Percentiles rank a stretch among this genome's conserved stretches.
phyloP scores from a whole-genome alignment of 1,140 invertebrate species.

The Manduca sexta region DNA sequence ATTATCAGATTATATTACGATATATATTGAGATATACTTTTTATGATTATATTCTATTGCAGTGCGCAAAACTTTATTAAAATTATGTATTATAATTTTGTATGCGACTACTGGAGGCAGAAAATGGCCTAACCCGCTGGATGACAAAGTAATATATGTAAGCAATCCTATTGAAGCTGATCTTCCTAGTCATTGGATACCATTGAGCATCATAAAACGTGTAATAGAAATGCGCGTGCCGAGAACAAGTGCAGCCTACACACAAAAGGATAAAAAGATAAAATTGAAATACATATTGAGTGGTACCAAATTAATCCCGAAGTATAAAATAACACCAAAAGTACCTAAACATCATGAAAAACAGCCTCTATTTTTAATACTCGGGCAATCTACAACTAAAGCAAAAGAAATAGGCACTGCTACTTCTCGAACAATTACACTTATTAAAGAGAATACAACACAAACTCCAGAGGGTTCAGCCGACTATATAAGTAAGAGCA shows the following conservation, averaged over 20 bases:
- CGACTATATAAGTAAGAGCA: too few relatives aligned
- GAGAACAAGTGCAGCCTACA: not conserved
- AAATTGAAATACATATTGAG: not conserved
- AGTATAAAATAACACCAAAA: too few relatives aligned
- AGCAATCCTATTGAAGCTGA: slow-evolving; percentile 9
- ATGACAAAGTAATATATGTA: slow-evolving; percentile 5
- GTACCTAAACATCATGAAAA: too few relatives aligned
- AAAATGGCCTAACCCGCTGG: slow-evolving; percentile 6
- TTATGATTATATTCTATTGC: not conserved
- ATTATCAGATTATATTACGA: too few relatives aligned
- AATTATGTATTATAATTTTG: not conserved
- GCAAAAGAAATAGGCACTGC: too few relatives aligned
- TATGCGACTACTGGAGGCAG: not conserved
- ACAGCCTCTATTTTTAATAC: too few relatives aligned
- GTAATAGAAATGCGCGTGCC: slow-evolving; percentile 5
- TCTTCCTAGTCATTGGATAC: slow-evolving; percentile 8
- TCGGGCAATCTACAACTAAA: too few relatives aligned
- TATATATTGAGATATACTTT: too few relatives aligned
- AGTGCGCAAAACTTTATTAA: not conserved
- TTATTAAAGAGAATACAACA: too few relatives aligned
- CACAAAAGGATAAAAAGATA: not conserved
- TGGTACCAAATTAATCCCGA: too few relatives aligned
- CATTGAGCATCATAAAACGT: slow-evolving; percentile 2
- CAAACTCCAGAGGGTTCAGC: too few relatives aligned
- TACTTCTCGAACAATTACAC: too few relatives aligned